phyloP scores from a whole-genome alignment of 2,113 vertebrate species.

The Hassar affinis region DNA sequence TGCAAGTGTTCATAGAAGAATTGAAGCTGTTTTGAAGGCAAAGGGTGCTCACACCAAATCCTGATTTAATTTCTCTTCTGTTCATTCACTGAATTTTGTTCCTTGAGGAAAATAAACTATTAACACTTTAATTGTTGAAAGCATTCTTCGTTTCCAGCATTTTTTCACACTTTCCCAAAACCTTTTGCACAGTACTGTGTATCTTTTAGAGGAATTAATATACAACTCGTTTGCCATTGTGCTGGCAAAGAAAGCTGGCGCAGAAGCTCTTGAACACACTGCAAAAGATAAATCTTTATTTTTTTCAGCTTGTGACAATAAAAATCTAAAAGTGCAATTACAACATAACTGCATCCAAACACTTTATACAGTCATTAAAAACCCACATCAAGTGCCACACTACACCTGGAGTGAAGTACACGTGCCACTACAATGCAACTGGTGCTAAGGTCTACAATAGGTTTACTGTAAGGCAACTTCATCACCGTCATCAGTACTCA shows the following conservation, averaged over 20 bases:
- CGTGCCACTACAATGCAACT: constrained; percentile 41
- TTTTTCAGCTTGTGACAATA: constrained; percentile 53
- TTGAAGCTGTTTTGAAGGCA: too few relatives aligned
- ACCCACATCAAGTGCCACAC: constrained; percentile 28
- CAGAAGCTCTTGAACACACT: constrained; percentile 46
- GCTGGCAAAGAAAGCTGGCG: neutral
- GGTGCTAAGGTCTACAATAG: constrained; percentile 41
- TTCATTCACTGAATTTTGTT: too few relatives aligned
- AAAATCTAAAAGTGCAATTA: constrained; percentile 59
- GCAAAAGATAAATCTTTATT: constrained; percentile 64
- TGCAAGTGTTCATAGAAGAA: too few relatives aligned
- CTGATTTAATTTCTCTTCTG: too few relatives aligned
- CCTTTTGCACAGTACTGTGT: too few relatives aligned
- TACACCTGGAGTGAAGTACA: constrained; percentile 40
- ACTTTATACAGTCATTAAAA: constrained; percentile 24
- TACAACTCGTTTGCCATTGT: neutral
- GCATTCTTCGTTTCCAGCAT: too few relatives aligned
- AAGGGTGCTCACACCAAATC: too few relatives aligned
- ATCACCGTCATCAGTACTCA: constrained; percentile 27
- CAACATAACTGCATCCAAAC: constrained; percentile 40
- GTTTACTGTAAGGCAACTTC: constrained; percentile 50
- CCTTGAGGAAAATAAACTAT: too few relatives aligned
- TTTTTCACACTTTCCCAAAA: too few relatives aligned
- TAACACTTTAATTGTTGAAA: too few relatives aligned
- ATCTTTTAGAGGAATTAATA: neutral